Evolutionary conservation across 2,888 invertebrate species (phyloP).

Genomic region (Macrosoma leucophasiata): DNA sequence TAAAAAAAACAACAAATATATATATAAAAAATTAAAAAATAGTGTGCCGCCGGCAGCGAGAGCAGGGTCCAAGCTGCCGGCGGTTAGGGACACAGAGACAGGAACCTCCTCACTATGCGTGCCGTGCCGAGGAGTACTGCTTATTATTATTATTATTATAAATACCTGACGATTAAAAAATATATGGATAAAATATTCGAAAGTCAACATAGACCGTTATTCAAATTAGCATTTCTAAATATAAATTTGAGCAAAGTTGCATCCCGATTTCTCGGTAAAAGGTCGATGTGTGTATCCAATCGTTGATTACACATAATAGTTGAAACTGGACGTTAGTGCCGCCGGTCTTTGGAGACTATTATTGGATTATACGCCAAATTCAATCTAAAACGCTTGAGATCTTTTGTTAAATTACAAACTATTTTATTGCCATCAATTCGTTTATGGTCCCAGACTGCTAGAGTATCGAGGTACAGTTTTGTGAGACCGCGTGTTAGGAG

Average conservation of each 20-base stretch:
- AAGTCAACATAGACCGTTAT: constrained; percentile 35
- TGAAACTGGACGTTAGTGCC: constrained; percentile 53
- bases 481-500: constrained; percentile 30
- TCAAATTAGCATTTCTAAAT: constrained; percentile 38
- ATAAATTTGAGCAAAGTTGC: constrained; percentile 26
- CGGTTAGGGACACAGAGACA: too few species aligned
- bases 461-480: constrained; percentile 26
- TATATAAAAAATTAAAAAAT: too few species aligned
- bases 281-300: constrained; percentile 60
- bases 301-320: constrained; percentile 59
- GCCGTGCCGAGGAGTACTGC: too few species aligned
- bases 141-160: too few species aligned
- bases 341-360: constrained; percentile 65
- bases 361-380: constrained; percentile 65
- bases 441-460: constrained; percentile 40
- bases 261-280: constrained; percentile 44
- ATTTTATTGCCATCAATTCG: constrained; percentile 51
- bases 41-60: too few species aligned
- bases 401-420: constrained; percentile 43
- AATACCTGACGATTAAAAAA: too few species aligned
- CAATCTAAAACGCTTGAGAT: constrained; percentile 48
- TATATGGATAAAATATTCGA: too few species aligned
- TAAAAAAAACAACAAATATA: too few species aligned
- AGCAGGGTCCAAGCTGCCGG: too few species aligned
- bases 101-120: too few species aligned